Evolutionary conservation across 2,888 invertebrate species (phyloP).

Genomic region (Lobophora halterata): DNA sequence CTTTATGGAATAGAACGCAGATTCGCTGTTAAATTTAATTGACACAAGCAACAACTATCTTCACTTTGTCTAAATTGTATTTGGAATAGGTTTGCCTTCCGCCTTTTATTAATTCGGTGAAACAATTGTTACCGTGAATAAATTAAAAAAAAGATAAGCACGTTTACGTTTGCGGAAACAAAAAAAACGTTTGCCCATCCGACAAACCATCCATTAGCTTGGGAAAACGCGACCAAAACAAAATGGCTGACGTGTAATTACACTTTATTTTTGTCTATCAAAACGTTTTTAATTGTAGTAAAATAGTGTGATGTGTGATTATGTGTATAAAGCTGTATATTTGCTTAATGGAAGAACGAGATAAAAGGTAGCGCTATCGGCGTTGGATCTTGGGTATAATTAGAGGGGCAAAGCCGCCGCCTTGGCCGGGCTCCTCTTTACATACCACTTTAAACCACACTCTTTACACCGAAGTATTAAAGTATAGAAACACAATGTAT

Average conservation of each 20-base stretch:
- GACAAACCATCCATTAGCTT: constrained; percentile 62
- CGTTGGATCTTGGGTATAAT: constrained; percentile 65
- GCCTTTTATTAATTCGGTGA: constrained; percentile 46
- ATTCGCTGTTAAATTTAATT: too few relatives aligned
- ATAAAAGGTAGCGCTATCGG: constrained; percentile 76
- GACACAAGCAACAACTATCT: constrained; percentile 13
- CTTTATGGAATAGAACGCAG: too few relatives aligned
- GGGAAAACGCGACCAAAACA: constrained; percentile 47
- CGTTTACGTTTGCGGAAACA: constrained; percentile 53
- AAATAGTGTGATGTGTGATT: constrained; percentile 74
- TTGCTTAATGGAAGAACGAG: constrained; percentile 77
- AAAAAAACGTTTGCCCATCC: constrained; percentile 58
- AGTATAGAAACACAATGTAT: too few relatives aligned
- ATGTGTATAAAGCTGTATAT: constrained; percentile 74
- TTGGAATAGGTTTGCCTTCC: constrained; percentile 41
- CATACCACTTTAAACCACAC: constrained; percentile 76
- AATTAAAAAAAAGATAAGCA: constrained; percentile 56
- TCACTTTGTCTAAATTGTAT: constrained; percentile 33
- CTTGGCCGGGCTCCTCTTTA: constrained; percentile 49
- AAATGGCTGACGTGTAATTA: constrained; percentile 62
- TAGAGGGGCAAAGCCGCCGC: constrained; percentile 62
- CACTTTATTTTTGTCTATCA: constrained; percentile 74
- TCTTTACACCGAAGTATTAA: too few relatives aligned
- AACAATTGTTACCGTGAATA: constrained; percentile 50
- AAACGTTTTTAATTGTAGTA: constrained; percentile 77